These are phyloP conservation scores for Catalaphyllia jardinei DNA, from an alignment of 64 coral and sea anemone species.

Conservation along the genomic window DNA sequence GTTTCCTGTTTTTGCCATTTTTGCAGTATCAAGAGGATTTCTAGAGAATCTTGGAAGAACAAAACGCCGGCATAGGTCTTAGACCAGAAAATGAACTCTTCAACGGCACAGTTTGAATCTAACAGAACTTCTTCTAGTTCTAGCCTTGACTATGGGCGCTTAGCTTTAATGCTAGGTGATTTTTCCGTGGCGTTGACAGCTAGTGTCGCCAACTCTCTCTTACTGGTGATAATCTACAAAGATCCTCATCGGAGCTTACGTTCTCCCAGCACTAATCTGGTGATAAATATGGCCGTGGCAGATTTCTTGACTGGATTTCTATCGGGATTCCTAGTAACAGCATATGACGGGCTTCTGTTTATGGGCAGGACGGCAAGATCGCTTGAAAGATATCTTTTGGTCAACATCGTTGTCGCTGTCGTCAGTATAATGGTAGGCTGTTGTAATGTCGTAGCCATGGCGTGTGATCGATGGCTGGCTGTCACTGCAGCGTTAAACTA, in stretches of 20 bases:
- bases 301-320: slow-evolving; percentile 4
- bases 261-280: not conserved
- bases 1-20: too few species aligned
- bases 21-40: too few species aligned
- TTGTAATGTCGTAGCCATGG: slow-evolving; percentile 20
- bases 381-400: not conserved
- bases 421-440: not conserved
- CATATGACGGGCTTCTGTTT: not conserved
- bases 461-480: slow-evolving; percentile 9
- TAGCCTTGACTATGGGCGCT: not conserved
- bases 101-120: not conserved
- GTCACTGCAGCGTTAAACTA: not conserved
- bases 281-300: not conserved
- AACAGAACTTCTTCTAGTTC: not conserved
- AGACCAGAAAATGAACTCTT: not conserved
- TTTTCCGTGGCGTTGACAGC: not conserved
- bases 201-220: not conserved
- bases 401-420: not conserved
- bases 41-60: too few species aligned
- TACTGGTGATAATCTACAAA: slow-evolving; percentile 1
- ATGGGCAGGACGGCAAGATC: not conserved
- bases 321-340: not conserved
- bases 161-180: not conserved
- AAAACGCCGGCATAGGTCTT: too few species aligned
- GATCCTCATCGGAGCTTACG: slow-evolving; percentile 5